Base-by-base conservation (phyloP, 2,888 invertebrate species). In the Netelia fuscicornis region DNA sequence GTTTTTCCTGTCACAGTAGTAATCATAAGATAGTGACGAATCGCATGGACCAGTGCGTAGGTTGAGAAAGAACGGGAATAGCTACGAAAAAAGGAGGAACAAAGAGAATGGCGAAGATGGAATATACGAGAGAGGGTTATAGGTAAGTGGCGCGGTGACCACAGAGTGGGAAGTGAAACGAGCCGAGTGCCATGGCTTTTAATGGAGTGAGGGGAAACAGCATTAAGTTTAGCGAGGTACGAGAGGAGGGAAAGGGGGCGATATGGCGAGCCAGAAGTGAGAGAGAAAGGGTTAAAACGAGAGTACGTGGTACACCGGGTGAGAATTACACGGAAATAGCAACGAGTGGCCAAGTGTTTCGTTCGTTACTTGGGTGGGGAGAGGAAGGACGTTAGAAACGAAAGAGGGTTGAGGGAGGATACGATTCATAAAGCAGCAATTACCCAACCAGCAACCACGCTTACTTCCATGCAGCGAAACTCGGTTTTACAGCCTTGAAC, bases 391-490 rank as follows among this genome's bases (percentile, higher is more conserved):
- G 76, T 64, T 44, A 30, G 72, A 84, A 85, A 79, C 74, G 76
- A 13, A 77, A 83, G 85, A 85, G 90, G 90, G 90, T 90, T 62
- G 80, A 44, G 67, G 76, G 86, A 87, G 91, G 91, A 90, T 91
- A 92, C 93, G 92, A 93, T 92, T 93, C 93, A 93, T 93, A 92
- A 93, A 93, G 90, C 91, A 90, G 91, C 92, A 92, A 93, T 93
- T 93, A 93, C 89, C 90, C 89, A 86, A 84, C 79, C 84, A 84
- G 76, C 84, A 81, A 81, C 81, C 84, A 81, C 48, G 65, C 81
- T 72, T 58, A 23, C 65, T 75, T 70, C 77, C 60, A 37, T 68
- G 65, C 25, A 58, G 44, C 72, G 37, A 25, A 62, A n/a, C 79
- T 71, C 64, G 79, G 56, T 37, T 37, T 37, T 8, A 37, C 37